Percentiles rank a stretch among this genome's conserved stretches.
phyloP scores from a whole-genome alignment of 2,113 vertebrate genomes.

The Ondatra zibethicus region DNA sequence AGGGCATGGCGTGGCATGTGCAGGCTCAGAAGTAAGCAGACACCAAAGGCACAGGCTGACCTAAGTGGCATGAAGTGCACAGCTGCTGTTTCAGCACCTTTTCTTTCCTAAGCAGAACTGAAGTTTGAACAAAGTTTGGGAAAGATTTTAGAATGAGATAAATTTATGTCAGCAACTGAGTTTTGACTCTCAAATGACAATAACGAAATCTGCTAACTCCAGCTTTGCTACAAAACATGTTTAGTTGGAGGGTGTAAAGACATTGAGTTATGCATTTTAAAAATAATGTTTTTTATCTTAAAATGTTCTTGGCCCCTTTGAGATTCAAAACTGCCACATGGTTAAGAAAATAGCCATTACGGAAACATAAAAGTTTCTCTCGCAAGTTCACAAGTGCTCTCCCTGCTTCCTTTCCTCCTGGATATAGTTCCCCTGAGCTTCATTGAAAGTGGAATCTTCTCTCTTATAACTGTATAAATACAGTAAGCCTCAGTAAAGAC shows the following conservation, averaged over 20 bases:
- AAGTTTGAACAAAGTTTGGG: constrained; percentile 14
- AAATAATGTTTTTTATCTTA: constrained; percentile 38
- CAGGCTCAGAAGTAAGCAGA: neutral
- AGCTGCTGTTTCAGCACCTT: neutral
- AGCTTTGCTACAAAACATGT: neutral
- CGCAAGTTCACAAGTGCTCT: constrained; percentile 67
- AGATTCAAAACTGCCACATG: constrained; percentile 44
- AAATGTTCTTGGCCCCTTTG: constrained; percentile 28
- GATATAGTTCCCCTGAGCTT: constrained; percentile 74
- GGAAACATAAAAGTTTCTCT: constrained; percentile 67
- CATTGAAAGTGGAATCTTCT: constrained; percentile 68
- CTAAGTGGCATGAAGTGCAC: neutral
- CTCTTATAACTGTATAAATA: constrained; percentile 60
- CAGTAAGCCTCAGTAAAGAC: constrained; percentile 67
- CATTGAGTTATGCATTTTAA: constrained; percentile 20
- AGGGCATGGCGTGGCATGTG: neutral
- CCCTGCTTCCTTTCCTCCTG: constrained; percentile 42
- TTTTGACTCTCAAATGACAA: neutral
- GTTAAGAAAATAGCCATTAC: constrained; percentile 64
- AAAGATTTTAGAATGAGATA: neutral
- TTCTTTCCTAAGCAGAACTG: neutral
- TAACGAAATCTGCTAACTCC: neutral
- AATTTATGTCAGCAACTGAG: neutral
- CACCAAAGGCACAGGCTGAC: neutral
- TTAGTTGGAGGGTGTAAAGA: neutral